Conservation (phyloP, 2,888 invertebrate genomes). For the Dynastes tityus region DNA sequence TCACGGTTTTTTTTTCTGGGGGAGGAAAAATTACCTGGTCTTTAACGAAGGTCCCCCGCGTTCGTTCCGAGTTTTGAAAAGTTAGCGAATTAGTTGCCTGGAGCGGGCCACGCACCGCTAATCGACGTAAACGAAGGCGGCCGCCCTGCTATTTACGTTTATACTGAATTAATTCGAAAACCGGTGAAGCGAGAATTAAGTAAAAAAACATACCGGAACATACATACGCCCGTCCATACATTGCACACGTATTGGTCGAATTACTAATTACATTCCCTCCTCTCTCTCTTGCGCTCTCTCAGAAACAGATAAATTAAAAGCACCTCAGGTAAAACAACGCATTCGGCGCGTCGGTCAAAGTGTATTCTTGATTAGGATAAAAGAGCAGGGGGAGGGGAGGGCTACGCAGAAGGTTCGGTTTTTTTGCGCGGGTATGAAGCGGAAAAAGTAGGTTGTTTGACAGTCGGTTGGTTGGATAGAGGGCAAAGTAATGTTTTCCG, state of each 20-base stretch:
- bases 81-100: slow-evolving; percentile 63
- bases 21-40: no score
- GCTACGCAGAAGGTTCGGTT: neutral
- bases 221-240: slow-evolving; percentile 48
- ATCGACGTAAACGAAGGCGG: slow-evolving; percentile 58
- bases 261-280: slow-evolving; percentile 55
- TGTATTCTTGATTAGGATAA: slow-evolving; percentile 32
- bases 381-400: neutral
- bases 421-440: slow-evolving; percentile 13
- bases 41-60: neutral
- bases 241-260: slow-evolving; percentile 46
- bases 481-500: slow-evolving; percentile 12
- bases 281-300: slow-evolving; percentile 51
- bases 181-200: slow-evolving; percentile 64
- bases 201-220: slow-evolving; percentile 52
- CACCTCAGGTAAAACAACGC: slow-evolving; percentile 51
- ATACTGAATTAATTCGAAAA: slow-evolving; percentile 65
- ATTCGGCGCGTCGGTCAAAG: slow-evolving; percentile 39
- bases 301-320: slow-evolving; percentile 54
- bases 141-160: slow-evolving; percentile 65
- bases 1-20: neutral
- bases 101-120: slow-evolving; percentile 54
- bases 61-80: slow-evolving; percentile 57
- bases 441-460: slow-evolving; percentile 37
- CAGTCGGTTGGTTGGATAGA: slow-evolving; percentile 11